Evolutionary conservation across 2,888 invertebrate genomes (phyloP).

Genomic region (Trichogramma evanescens): DNA sequence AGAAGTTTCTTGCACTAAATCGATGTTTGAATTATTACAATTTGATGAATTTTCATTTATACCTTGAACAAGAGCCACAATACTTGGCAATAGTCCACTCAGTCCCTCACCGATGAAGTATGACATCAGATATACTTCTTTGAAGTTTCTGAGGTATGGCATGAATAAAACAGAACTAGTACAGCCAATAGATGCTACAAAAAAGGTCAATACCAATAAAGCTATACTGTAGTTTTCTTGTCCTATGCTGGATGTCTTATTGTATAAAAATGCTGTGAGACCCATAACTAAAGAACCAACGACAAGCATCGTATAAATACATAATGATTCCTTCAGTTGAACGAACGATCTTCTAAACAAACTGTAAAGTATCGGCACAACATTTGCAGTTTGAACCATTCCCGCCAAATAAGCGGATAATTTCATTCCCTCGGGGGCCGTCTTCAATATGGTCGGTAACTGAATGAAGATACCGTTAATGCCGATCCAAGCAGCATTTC

Average conservation of each 20-base stretch:
- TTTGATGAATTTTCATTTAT: constrained; percentile 58
- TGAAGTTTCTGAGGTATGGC: constrained; percentile 73
- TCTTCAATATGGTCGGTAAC: constrained; percentile 70
- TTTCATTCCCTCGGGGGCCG: constrained; percentile 78
- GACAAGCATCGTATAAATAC: constrained; percentile 52
- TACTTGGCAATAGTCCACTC: constrained; percentile 73
- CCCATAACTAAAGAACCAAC: constrained; percentile 54
- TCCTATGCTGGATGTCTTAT: constrained; percentile 52
- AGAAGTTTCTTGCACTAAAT: constrained; percentile 39
- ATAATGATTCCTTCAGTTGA: constrained; percentile 49
- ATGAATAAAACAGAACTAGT: constrained; percentile 81
- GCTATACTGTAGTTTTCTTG: constrained; percentile 53
- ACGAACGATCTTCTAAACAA: constrained; percentile 48
- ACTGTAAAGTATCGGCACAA: constrained; percentile 67
- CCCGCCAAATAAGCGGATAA: constrained; percentile 75
- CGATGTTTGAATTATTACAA: constrained; percentile 30
- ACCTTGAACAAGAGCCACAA: constrained; percentile 72
- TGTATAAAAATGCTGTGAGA: constrained; percentile 56
- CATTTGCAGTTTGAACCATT: constrained; percentile 71
- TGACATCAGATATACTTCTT: constrained; percentile 67
- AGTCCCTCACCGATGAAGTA: constrained; percentile 78
- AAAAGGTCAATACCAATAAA: constrained; percentile 60
- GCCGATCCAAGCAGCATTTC: constrained; percentile 76
- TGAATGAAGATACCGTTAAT: constrained; percentile 83
- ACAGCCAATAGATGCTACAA: constrained; percentile 70